Base-by-base conservation (phyloP, 2,888 invertebrate genomes). In the Tupiocoris notatus region DNA sequence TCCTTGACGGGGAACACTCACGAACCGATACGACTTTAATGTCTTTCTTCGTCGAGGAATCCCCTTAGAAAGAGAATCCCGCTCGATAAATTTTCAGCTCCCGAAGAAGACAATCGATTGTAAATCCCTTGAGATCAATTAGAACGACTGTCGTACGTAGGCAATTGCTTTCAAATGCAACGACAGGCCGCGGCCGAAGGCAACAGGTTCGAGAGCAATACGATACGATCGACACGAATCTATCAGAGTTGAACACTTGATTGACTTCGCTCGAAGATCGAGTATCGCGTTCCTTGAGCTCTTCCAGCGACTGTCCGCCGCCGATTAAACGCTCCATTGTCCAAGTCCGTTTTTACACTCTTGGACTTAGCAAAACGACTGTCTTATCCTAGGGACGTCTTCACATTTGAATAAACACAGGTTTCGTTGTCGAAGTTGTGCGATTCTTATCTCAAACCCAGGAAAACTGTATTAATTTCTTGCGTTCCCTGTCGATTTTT, bases 151-250 rank as follows among this genome's bases (percentile, higher is more conserved):
- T n/a, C n/a, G n/a, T n/a, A n/a, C n/a, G n/a, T n/a, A n/a, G 39
- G 39, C 39, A 39, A 39, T 39, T 39, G 39, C 39, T 39, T 39
- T 39, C 12, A 39, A 39, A 39, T 39, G 6, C 39, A n/a, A n/a
- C n/a, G n/a, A n/a, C n/a, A 3, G 39, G 39, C 39, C 39, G 39
- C 6, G 39, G 12, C 12, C 12, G 39, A 3, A 7, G 39, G 39
- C 39, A 39, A 39, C 39, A 39, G 39, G 39, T 39, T 39, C 39
- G 39, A 39, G 16, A 61, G 62, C 39, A 62, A 73, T 54, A 62
- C 73, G 73, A 73, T 73, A 73, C 73, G 54, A 73, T 73, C 73
- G 63, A 73, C 73, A 73, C 62, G 73, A 63, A 73, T 73, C 73
- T 62, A 73, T 73, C 73, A 73, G 62, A 18, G 56, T 23, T 18